Base-by-base conservation (phyloP, 2,113 vertebrate genomes). In the Sorex araneus region DNA sequence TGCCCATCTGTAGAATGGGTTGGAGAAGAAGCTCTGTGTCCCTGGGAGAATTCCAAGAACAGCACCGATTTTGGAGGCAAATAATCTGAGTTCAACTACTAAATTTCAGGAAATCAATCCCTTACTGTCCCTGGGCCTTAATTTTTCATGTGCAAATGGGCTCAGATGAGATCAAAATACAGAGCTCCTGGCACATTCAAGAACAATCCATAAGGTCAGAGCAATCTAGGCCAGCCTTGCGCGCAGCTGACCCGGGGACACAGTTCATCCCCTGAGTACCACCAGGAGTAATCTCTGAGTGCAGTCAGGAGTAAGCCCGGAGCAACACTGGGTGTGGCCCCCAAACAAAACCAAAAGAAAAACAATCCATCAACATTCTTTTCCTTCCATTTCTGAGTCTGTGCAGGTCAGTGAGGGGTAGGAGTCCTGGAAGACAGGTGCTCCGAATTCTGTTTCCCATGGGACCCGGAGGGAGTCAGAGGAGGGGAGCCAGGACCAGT, bases 131-230 rank as follows among this genome's bases (percentile, higher is more conserved):
- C 60, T 75, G 36, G 93, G 34, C 60, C 89, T 96, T 91, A 71
- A 43, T 77, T 87, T 94, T 85, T 69, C 63, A 93, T 73, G 75
- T 80, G 63, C 83, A 92, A 93, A 87, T 73, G 67, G 91, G 79
- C 45, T 36, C 91, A 69, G 66, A 82, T 69, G 69, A 89, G 77
- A 76, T 63, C 43, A 93, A 43, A 64, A 87, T 69, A 32, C 4
- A 28, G 5, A 43, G 40, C 40, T 89, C 47, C 60, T 45, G 36
- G 91, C 71, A 92, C 40, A 87, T 81, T 67, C 69, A 74, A 54
- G 64, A 92, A 73, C 84, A 78, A 87, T 93, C 84, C 34, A 69
- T 91, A 92, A 87, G 18, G 12, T 12, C 54, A 54, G 12, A 54
- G 54, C 18, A 19, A 47, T 43, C 36, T 40, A 54, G 18, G 54